phyloP scores from a whole-genome alignment of 1,140 invertebrate species.

The Parapsyche elsis region DNA sequence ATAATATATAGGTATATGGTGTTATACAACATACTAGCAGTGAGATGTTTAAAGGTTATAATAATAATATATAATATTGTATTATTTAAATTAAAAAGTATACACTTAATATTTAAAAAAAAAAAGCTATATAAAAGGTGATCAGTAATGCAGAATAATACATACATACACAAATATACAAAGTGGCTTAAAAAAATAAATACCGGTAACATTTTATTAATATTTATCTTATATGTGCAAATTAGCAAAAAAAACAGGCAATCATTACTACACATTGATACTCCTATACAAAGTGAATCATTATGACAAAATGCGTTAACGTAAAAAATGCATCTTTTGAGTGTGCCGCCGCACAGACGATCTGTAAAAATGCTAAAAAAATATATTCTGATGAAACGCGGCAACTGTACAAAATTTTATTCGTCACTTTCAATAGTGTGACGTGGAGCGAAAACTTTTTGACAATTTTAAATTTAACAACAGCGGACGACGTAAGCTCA shows the following conservation, averaged over 20 bases:
- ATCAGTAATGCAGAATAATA: too few relatives aligned
- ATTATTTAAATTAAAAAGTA: too few relatives aligned
- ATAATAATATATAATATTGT: too few relatives aligned
- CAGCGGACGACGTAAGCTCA: neutral
- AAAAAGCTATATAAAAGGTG: too few relatives aligned
- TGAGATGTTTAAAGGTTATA: too few relatives aligned
- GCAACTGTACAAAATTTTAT: neutral
- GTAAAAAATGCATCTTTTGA: neutral
- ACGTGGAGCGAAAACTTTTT: neutral
- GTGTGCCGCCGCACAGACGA: neutral
- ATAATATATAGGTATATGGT: neutral
- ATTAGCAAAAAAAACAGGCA: neutral
- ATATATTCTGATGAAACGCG: slow-evolving; percentile 3
- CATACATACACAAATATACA: neutral
- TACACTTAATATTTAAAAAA: too few relatives aligned
- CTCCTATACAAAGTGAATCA: neutral
- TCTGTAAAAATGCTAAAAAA: slow-evolving; percentile 25
- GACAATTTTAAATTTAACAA: too few relatives aligned
- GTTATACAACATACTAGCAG: neutral
- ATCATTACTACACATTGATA: neutral
- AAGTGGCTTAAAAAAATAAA: slow-evolving; percentile 1
- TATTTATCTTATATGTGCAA: neutral
- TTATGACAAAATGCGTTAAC: neutral
- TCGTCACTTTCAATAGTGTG: neutral
- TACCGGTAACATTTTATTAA: neutral